phyloP scores from a whole-genome alignment of 2,113 vertebrate species.

The Phycodurus eques region DNA sequence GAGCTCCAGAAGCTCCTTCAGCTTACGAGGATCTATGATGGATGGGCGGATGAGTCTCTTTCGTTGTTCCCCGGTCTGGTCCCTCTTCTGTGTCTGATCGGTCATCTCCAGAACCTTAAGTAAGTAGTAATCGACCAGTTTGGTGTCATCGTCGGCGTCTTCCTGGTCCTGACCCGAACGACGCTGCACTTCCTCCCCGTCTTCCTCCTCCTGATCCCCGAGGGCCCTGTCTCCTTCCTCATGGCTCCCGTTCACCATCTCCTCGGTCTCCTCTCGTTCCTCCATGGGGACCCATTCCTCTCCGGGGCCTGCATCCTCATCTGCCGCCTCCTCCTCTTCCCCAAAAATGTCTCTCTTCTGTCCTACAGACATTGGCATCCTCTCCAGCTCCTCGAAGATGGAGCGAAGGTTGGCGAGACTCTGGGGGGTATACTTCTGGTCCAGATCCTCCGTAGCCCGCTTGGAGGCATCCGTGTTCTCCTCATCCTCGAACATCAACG shows the following conservation, averaged over 20 bases:
- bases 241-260: constrained; percentile 86
- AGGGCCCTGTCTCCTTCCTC: constrained; percentile 82
- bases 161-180: constrained; percentile 74
- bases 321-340: constrained; percentile 81
- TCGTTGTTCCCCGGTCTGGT: constrained; percentile 69
- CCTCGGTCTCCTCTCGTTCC: constrained; percentile 90
- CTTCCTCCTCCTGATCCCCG: constrained; percentile 68
- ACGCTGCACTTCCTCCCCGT: constrained; percentile 79
- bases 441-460: constrained; percentile 91
- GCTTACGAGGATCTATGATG: constrained; percentile 81
- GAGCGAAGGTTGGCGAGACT: constrained; percentile 92
- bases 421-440: constrained; percentile 95
- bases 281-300: constrained; percentile 95
- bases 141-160: constrained; percentile 83
- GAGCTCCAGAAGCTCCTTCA: constrained; percentile 89
- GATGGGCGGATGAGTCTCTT: constrained; percentile 78
- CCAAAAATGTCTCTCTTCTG: constrained; percentile 78
- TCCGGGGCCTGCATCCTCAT: constrained; percentile 90
- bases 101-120: constrained; percentile 83
- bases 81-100: constrained; percentile 72
- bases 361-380: constrained; percentile 76
- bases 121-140: constrained; percentile 83
- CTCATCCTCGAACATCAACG: constrained; percentile 85
- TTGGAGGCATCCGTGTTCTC: constrained; percentile 85
- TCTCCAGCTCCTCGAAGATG: constrained; percentile 91